phyloP scores from a whole-genome alignment of 2,888 invertebrate species.

The Ctena decussata region DNA sequence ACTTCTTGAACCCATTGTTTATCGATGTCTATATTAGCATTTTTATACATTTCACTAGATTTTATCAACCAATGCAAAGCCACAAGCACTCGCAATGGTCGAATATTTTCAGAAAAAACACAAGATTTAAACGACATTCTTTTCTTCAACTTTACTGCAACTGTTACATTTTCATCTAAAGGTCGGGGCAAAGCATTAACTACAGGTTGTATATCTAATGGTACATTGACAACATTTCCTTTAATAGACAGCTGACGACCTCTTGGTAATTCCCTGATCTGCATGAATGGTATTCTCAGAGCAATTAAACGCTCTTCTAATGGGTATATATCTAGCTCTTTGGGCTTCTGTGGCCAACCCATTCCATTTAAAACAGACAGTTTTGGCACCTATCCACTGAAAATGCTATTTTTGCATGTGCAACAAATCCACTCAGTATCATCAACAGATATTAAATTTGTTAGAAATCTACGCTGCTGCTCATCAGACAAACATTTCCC shows the following conservation, averaged over 20 bases:
- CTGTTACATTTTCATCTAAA: constrained; percentile 48
- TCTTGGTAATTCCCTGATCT: too few relatives aligned
- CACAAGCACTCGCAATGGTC: constrained; percentile 47
- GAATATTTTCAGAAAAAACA: constrained; percentile 57
- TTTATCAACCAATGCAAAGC: too few relatives aligned
- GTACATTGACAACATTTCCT: constrained; percentile 69
- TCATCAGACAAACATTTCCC: neutral
- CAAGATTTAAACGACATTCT: constrained; percentile 46
- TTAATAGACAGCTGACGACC: constrained; percentile 54
- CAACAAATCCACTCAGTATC: constrained; percentile 32
- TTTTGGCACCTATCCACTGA: constrained; percentile 31
- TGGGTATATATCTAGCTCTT: constrained; percentile 49
- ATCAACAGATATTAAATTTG: constrained; percentile 25
- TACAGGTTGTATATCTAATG: constrained; percentile 63
- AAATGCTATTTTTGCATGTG: constrained; percentile 39
- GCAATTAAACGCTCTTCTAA: constrained; percentile 61
- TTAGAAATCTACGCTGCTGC: constrained; percentile 29
- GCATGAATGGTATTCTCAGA: constrained; percentile 58
- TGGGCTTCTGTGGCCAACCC: constrained; percentile 55
- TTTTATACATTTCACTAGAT: too few relatives aligned
- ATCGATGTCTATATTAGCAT: too few relatives aligned
- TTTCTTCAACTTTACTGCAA: constrained; percentile 64
- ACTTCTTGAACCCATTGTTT: too few relatives aligned
- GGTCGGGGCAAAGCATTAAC: constrained; percentile 37
- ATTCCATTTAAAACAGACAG: constrained; percentile 32